Evolutionary conservation across 2,113 vertebrate genomes (phyloP).

Genomic region (Rynchops niger): DNA sequence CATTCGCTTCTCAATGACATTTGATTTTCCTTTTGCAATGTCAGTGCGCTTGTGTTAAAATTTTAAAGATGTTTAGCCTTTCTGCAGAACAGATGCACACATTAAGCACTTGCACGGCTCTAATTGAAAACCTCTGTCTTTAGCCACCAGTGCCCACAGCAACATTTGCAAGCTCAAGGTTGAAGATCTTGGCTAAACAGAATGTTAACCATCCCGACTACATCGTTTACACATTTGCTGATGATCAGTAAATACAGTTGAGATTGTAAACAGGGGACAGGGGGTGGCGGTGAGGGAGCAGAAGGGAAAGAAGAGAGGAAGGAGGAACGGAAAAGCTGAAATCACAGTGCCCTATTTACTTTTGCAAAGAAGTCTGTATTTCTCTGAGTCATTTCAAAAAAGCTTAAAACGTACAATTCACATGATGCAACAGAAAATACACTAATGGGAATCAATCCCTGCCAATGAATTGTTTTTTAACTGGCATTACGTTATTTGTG

Average conservation of each 20-base stretch:
- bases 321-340: neutral
- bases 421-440: neutral
- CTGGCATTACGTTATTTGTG: neutral
- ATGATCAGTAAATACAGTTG: conserved; percentile 14
- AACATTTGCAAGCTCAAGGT: conserved; percentile 38
- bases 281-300: neutral
- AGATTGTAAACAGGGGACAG: neutral
- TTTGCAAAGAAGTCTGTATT: neutral
- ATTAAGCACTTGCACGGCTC: conserved; percentile 14
- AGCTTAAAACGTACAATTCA: neutral
- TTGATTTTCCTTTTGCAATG: conserved; percentile 38
- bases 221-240: neutral
- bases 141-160: conserved; percentile 48
- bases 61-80: conserved; percentile 50
- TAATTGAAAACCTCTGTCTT: conserved; percentile 65
- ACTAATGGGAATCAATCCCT: neutral
- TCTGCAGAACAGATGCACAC: conserved; percentile 44
- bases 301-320: neutral
- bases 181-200: conserved; percentile 23
- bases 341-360: neutral
- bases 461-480: neutral
- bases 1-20: conserved; percentile 20
- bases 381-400: neutral
- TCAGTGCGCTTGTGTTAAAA: conserved; percentile 12
- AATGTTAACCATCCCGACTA: neutral